phyloP scores from a whole-genome alignment of 2,797 vertebrate genomes.

The Okamejei kenojei region DNA sequence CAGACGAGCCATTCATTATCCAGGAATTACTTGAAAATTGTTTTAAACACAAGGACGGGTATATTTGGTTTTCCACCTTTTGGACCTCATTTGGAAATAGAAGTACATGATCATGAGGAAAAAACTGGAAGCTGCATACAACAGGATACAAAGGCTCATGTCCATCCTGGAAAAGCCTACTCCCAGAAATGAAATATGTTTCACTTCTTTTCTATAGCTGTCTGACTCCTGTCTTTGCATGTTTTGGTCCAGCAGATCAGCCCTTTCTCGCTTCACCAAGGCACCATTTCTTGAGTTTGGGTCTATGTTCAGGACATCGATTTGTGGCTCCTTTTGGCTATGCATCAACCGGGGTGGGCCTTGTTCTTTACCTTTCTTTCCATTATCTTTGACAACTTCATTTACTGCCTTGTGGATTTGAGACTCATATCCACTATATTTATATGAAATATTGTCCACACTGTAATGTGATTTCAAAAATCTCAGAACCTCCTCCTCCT shows the following conservation, averaged over 20 bases:
- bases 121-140: conserved; percentile 77
- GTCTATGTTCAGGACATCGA: neutral
- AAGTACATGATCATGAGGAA: conserved; percentile 89
- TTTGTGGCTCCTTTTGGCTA: neutral
- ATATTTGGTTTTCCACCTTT: conserved; percentile 67
- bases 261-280: neutral
- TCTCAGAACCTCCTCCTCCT: conserved; percentile 62
- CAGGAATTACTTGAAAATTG: neutral
- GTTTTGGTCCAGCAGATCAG: neutral
- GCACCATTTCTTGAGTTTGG: conserved; percentile 18
- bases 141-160: conserved; percentile 87
- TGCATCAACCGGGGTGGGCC: neutral
- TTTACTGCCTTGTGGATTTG: conserved; percentile 32
- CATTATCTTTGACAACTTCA: conserved; percentile 35
- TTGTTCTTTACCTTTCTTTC: neutral
- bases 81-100: conserved; percentile 78
- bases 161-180: conserved; percentile 83
- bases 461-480: conserved; percentile 77
- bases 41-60: conserved; percentile 61
- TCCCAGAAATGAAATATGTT: conserved; percentile 62
- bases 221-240: neutral
- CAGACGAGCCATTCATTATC: neutral
- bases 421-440: conserved; percentile 49
- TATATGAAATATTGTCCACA: conserved; percentile 60
- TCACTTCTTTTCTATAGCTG: conserved; percentile 40